A percentile compares a stretch with the other conserved stretches of the same genome.
Evolutionary conservation across 2,113 vertebrate genomes (phyloP).

Genomic region (Bagarius yarrelli): DNA sequence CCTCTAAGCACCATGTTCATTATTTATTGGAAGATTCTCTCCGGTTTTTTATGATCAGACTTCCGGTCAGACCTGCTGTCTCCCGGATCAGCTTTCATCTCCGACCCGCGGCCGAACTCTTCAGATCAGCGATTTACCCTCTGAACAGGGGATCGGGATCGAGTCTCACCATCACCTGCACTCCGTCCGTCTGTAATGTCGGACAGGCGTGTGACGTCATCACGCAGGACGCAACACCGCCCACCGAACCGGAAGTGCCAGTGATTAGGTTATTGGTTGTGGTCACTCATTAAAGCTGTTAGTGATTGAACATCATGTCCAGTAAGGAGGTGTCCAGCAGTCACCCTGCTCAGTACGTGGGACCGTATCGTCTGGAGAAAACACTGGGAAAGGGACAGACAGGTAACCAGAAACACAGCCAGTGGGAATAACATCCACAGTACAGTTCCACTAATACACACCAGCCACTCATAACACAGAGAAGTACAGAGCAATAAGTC

Average conservation of each 20-base stretch:
- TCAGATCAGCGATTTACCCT: no score
- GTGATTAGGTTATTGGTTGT: conserved; percentile 47
- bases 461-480: background rate
- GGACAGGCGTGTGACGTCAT: conserved; percentile 40
- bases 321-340: conserved; percentile 72
- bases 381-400: conserved; percentile 79
- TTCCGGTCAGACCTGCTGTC: conserved; percentile 12
- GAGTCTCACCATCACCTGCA: conserved; percentile 38
- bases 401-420: conserved; percentile 59
- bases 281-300: conserved; percentile 17
- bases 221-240: conserved; percentile 56
- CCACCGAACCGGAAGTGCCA: conserved; percentile 38
- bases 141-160: background rate
- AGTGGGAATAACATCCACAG: no score
- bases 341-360: conserved; percentile 76
- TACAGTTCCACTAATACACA: background rate
- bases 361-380: conserved; percentile 77
- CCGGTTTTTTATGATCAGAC: background rate
- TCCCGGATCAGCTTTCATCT: conserved; percentile 22
- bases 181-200: conserved; percentile 61
- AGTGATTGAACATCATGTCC: conserved; percentile 64
- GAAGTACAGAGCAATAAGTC: no score
- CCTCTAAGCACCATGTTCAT: background rate
- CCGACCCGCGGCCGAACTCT: background rate
- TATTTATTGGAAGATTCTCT: background rate